Conservation (phyloP, 2,113 vertebrate genomes). For the Shinisaurus crocodilurus region DNA sequence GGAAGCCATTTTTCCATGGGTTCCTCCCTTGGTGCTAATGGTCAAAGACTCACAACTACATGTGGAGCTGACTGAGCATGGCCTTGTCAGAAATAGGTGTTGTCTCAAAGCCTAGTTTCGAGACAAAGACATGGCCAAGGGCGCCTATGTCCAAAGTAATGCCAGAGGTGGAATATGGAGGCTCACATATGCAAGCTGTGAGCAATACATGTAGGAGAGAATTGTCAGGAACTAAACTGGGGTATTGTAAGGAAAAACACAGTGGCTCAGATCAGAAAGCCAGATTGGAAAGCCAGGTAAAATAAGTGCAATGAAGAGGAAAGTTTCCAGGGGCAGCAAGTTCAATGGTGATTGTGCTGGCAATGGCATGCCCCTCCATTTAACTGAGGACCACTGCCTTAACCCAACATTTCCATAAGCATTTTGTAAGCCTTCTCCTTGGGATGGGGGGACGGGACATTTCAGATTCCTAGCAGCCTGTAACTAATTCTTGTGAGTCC, state of each 20-base stretch:
- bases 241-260: neutral
- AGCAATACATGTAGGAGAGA: too few species aligned
- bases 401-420: neutral
- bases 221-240: neutral
- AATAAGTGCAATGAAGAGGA: neutral
- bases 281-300: too few species aligned
- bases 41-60: neutral
- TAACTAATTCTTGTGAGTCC: neutral
- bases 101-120: neutral
- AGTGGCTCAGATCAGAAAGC: neutral
- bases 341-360: neutral
- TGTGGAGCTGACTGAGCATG: neutral
- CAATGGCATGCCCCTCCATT: neutral
- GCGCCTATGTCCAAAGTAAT: neutral
- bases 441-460: neutral
- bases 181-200: neutral
- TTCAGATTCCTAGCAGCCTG: neutral
- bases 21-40: neutral
- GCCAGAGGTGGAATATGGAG: neutral
- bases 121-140: neutral
- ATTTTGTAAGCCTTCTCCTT: neutral
- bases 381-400: neutral
- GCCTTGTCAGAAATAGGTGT: neutral
- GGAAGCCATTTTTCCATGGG: neutral
- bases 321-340: neutral